Percentiles rank a stretch among this genome's conserved stretches.
Conservation (phyloP, 2,888 invertebrate genomes). For the Hirtodrosophila histrioides region DNA sequence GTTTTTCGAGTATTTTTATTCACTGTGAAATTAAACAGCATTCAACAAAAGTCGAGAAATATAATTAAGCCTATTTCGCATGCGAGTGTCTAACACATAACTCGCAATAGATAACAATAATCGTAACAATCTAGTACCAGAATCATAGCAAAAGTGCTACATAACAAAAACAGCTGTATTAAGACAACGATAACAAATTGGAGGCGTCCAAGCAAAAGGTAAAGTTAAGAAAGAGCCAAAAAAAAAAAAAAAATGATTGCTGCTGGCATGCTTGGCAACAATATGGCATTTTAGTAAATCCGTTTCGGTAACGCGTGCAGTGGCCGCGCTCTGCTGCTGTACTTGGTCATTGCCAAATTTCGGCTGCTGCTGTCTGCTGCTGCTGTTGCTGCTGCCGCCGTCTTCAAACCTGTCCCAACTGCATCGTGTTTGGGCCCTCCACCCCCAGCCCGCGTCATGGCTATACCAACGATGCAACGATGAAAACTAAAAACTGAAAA, state of each 20-base stretch:
- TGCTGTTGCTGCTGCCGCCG: slow-evolving; percentile 29
- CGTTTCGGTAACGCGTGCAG: slow-evolving; percentile 56
- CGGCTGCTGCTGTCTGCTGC: slow-evolving; percentile 32
- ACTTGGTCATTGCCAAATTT: slow-evolving; percentile 76
- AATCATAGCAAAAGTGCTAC: slow-evolving; percentile 1
- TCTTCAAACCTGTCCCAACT: slow-evolving; percentile 75
- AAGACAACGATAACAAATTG: slow-evolving; percentile 28
- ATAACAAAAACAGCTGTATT: slow-evolving; percentile 47
- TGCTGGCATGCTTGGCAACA: slow-evolving; percentile 58
- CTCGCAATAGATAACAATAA: slow-evolving; percentile 18
- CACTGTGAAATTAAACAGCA: slow-evolving; percentile 54
- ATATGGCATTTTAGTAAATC: slow-evolving; percentile 65
- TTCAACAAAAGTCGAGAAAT: slow-evolving; percentile 47
- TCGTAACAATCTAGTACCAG: not conserved
- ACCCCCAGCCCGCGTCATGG: slow-evolving; percentile 47
- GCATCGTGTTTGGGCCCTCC: slow-evolving; percentile 74
- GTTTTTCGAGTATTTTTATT: slow-evolving; percentile 43
- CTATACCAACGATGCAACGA: slow-evolving; percentile 33
- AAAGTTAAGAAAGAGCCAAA: slow-evolving; percentile 53
- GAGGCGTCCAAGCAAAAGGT: slow-evolving; percentile 46
- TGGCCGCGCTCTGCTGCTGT: slow-evolving; percentile 52
- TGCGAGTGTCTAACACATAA: slow-evolving; percentile 17
- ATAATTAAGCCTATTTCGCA: slow-evolving; percentile 12
- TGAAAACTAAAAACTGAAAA: slow-evolving; percentile 65
- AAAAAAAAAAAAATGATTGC: slow-evolving; percentile 16